These are phyloP conservation scores for Cyphotilapia sp. DNA, from an alignment of 2,113 vertebrate genomes.

Conservation along the genomic window DNA sequence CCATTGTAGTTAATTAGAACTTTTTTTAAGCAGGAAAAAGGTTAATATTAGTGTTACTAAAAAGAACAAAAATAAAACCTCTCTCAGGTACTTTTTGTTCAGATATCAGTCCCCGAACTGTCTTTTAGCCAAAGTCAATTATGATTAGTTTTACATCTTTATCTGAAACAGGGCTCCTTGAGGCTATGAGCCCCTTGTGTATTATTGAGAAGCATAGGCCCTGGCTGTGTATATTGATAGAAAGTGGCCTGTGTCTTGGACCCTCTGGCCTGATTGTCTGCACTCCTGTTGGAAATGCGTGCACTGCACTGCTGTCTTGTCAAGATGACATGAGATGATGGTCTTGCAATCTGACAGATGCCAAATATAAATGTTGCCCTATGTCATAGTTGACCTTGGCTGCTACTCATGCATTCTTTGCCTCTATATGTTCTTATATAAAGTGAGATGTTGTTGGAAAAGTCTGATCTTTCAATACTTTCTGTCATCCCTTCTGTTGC, in stretches of 20 bases:
- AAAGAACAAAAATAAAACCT: not conserved
- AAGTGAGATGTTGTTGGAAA: not conserved
- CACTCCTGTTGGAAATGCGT: not conserved
- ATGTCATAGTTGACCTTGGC: conserved; percentile 21
- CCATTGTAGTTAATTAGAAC: not conserved
- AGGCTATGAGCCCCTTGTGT: not conserved
- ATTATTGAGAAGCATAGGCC: not conserved
- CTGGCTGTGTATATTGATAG: not conserved
- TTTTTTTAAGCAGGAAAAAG: not conserved
- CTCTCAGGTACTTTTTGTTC: not conserved
- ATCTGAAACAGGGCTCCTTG: not conserved
- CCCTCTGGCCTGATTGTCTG: not conserved
- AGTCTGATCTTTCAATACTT: not conserved
- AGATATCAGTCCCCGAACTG: not conserved
- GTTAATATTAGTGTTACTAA: not conserved
- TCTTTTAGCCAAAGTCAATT: not conserved
- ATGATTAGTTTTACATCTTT: not conserved
- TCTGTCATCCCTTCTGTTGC: not conserved
- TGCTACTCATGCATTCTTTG: not conserved
- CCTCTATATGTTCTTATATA: not conserved
- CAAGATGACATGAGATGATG: conserved; percentile 32
- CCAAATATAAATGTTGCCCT: conserved; percentile 48
- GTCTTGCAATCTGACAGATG: conserved; percentile 39
- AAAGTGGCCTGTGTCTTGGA: not conserved
- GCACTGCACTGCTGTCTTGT: conserved; percentile 24